These are phyloP conservation scores for Drosophila triauraria DNA, from an alignment of 1,140 invertebrate genomes.

Conservation along the genomic window DNA sequence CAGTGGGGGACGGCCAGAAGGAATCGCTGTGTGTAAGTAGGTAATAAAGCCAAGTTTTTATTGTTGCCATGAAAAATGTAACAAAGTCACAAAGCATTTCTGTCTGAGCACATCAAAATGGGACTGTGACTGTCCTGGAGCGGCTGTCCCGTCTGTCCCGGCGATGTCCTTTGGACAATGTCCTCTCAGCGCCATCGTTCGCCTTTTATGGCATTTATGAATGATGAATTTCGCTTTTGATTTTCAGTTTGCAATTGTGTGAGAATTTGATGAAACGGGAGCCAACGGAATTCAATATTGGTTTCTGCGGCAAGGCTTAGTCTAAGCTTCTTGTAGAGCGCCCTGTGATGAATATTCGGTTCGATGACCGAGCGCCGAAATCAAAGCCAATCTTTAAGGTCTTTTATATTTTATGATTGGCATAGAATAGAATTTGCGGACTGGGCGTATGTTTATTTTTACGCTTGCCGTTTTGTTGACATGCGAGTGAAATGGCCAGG, in stretches of 20 bases:
- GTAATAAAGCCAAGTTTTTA: constrained; percentile 79
- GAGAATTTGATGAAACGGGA: constrained; percentile 65
- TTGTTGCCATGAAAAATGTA: constrained; percentile 79
- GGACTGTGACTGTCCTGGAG: constrained; percentile 13
- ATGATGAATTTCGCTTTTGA: constrained; percentile 74
- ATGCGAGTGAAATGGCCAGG: neutral
- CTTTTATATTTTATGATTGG: constrained; percentile 20
- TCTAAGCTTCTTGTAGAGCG: constrained; percentile 20
- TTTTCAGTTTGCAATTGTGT: constrained; percentile 68
- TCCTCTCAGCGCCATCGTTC: constrained; percentile 17
- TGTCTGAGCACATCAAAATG: constrained; percentile 69
- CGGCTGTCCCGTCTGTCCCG: constrained; percentile 53
- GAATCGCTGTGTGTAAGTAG: constrained; percentile 71
- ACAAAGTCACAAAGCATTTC: constrained; percentile 81
- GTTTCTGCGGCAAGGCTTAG: constrained; percentile 32
- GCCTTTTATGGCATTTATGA: constrained; percentile 67
- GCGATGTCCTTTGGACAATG: constrained; percentile 27
- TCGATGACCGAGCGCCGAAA: constrained; percentile 50
- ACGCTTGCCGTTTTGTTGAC: constrained; percentile 18
- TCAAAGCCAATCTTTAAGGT: constrained; percentile 36
- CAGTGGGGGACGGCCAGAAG: neutral
- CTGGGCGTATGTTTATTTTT: constrained; percentile 34
- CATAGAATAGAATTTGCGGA: constrained; percentile 13
- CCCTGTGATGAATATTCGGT: constrained; percentile 44
- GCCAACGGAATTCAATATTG: constrained; percentile 47